Conservation (phyloP, 2,113 vertebrate species). For the Zootoca vivipara region DNA sequence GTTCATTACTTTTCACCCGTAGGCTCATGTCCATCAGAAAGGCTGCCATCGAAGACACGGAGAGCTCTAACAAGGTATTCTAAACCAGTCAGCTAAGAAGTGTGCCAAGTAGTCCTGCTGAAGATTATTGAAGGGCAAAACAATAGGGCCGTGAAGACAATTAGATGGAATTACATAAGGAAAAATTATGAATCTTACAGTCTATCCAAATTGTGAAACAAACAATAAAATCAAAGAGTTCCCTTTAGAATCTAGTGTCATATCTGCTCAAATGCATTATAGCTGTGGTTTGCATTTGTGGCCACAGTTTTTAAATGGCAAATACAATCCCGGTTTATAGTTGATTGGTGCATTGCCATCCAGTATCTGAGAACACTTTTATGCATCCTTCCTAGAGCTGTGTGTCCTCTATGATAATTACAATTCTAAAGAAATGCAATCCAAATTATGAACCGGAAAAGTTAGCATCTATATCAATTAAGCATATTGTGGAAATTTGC, state of each 20-base stretch:
- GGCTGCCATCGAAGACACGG: background rate
- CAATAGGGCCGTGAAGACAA: no score
- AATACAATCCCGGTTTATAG: background rate
- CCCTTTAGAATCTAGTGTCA: background rate
- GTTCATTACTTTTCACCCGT: background rate
- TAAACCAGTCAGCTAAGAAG: background rate
- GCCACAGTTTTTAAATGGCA: background rate
- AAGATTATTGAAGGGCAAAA: background rate
- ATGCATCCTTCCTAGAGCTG: background rate
- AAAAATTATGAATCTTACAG: background rate
- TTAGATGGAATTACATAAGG: background rate
- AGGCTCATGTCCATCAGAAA: background rate
- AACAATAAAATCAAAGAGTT: background rate
- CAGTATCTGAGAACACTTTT: background rate
- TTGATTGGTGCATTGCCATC: background rate
- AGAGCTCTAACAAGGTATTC: background rate
- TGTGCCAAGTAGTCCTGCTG: background rate
- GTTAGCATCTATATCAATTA: background rate
- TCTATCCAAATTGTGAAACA: background rate
- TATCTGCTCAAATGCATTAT: background rate
- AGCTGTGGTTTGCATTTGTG: background rate
- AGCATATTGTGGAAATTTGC: background rate
- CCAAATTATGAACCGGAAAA: background rate
- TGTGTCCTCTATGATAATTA: background rate
- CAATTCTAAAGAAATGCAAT: background rate